A percentile compares a stretch with the other conserved stretches of the same genome.
These are phyloP conservation scores for Vesta saturnalis DNA, from an alignment of 2,888 invertebrate species.

Conservation along the genomic window DNA sequence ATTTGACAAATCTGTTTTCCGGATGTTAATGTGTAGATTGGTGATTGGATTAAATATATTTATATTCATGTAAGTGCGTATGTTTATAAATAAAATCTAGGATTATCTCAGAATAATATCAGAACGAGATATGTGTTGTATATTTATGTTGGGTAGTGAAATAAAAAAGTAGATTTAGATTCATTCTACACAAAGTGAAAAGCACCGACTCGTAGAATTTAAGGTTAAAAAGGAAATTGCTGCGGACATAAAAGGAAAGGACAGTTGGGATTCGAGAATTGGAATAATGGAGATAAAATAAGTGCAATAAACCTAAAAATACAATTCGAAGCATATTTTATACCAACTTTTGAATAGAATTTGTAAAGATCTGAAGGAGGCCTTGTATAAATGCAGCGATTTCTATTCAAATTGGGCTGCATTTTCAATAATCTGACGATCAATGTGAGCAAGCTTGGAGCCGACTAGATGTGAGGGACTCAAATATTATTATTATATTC, in stretches of 20 bases:
- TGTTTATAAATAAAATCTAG: too few species aligned
- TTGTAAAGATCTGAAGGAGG: constrained; percentile 34
- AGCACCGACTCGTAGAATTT: constrained; percentile 14
- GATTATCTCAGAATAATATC: too few species aligned
- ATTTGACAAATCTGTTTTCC: too few species aligned
- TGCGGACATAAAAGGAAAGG: constrained; percentile 22
- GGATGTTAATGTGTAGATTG: too few species aligned
- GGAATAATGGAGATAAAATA: constrained; percentile 40
- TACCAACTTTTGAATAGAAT: constrained; percentile 35
- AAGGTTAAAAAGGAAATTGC: constrained; percentile 35
- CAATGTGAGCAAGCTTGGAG: constrained; percentile 23
- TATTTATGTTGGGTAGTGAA: background rate
- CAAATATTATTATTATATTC: constrained; percentile 21
- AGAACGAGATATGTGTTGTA: background rate
- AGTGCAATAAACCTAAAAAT: constrained; percentile 39
- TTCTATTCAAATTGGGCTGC: constrained; percentile 36
- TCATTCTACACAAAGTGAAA: constrained; percentile 6
- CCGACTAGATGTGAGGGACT: constrained; percentile 22
- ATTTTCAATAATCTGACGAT: constrained; percentile 36
- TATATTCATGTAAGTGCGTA: too few species aligned
- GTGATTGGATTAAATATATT: too few species aligned
- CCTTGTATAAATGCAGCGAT: constrained; percentile 30
- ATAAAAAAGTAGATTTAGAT: constrained; percentile 9
- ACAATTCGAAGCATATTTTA: constrained; percentile 36
- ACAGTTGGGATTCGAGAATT: constrained; percentile 28